Evolutionary conservation across 2,888 invertebrate genomes (phyloP), one percentile per base, ranked within the genome.

Genomic region (Caenorhabditis sp.): DNA sequence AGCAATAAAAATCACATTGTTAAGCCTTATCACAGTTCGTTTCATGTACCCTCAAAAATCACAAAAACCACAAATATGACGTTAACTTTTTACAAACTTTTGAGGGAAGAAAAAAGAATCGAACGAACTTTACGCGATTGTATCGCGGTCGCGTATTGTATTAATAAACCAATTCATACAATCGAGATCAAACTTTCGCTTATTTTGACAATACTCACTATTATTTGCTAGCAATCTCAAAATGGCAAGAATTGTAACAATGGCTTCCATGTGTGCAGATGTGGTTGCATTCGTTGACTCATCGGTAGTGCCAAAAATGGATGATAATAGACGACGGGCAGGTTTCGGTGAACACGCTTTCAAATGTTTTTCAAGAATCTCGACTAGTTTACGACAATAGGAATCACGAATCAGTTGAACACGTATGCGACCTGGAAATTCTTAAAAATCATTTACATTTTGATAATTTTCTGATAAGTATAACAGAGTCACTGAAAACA

Each of bases 181-280:
- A n/a, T n/a, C n/a, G n/a, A n/a, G n/a, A n/a, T n/a, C n/a, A n/a
- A n/a, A n/a, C n/a, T n/a, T n/a, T n/a, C n/a, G n/a, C n/a, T n/a
- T n/a, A n/a, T n/a, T n/a, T n/a, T n/a, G n/a, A 36, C 14, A 61
- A 31, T 56, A 66, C 78, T 68, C 31, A 82, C 80, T 78, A 53
- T 76, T 77, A 63, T 82, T 82, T 49, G 79, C 78, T 31, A 82
- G 53, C 8, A 77, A 53, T 36, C 77, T 63, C 26, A 81, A 63
- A 65, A 79, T 75, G 3, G 77, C 81, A 1, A 79, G 59, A n/a
- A 70, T 63, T n/a, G 74, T 71, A 12, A 79, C 66, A 59, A 77
- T 71, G 36, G 76, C 67, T 49, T 81, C 81, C 12, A 60, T 63
- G 43, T 71, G 73, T 1, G 72, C 76, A 0, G 71, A 64, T 20